Percentiles rank a stretch among this genome's conserved stretches.
Conservation (phyloP, 2,797 vertebrate species). For the Eidolon dupreanum region DNA sequence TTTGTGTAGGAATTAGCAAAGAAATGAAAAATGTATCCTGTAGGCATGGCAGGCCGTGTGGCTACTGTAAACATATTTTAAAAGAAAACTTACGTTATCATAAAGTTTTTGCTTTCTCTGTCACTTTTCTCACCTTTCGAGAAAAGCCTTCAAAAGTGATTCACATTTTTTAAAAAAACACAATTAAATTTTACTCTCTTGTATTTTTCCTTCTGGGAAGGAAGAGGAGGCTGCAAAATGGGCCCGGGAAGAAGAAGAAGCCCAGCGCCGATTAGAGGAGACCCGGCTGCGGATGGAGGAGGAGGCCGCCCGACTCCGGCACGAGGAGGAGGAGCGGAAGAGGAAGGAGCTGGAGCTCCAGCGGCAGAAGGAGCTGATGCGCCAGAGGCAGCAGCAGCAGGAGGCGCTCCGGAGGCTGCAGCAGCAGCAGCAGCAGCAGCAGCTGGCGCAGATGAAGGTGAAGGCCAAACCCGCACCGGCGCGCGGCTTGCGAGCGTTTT, state of each 20-base stretch:
- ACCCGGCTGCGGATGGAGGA: slow-evolving; percentile 91
- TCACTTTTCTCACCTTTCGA: not conserved
- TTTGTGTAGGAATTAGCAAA: not conserved
- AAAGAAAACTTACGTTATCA: not conserved
- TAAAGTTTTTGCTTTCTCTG: not conserved
- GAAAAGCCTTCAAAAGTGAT: not conserved
- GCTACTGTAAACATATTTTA: not conserved
- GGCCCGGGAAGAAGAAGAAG: slow-evolving; percentile 90
- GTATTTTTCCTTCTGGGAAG: slow-evolving; percentile 83
- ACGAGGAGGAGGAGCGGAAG: slow-evolving; percentile 88
- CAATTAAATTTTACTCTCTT: not conserved
- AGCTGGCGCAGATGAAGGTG: slow-evolving; percentile 98
- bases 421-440: slow-evolving; percentile 97
- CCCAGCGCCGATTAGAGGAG: slow-evolving; percentile 92
- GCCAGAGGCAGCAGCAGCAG: slow-evolving; percentile 96
- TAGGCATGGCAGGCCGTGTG: not conserved
- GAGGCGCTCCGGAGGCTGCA: slow-evolving; percentile 95
- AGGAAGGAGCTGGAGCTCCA: slow-evolving; percentile 91
- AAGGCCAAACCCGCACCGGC: accelerated
- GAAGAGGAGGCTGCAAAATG: slow-evolving; percentile 94
- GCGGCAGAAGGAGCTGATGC: slow-evolving; percentile 94
- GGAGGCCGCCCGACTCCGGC: slow-evolving; percentile 88
- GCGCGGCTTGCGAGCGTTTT: no score
- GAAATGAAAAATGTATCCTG: not conserved
- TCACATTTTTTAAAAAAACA: not conserved